Evolutionary conservation across 2,888 invertebrate species (phyloP), one percentile per base, ranked within the genome.

Genomic region (Laothoe populi): DNA sequence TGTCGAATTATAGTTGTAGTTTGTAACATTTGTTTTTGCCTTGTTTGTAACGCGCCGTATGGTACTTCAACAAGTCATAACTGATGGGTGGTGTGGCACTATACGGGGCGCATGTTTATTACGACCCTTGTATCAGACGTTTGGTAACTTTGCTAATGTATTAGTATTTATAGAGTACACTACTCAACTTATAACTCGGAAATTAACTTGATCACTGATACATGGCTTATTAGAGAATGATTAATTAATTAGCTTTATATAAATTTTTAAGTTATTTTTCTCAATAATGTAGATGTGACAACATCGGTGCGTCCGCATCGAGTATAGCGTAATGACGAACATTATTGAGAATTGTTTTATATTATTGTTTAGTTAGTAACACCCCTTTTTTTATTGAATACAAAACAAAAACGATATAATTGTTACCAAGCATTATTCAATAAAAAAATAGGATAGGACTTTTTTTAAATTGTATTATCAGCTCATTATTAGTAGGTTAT

Each of bases 361-460:
- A 82, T 82, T 81, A 82, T 84, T 87, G 79, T 88, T 90, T 90
- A 89, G 86, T 89, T 88, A 77, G 74, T 72, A 53, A 62, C 42
- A 53, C 82, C 81, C 79, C n/a, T n/a, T n/a, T 83, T 88, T 89
- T 91, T 90, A 90, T 92, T 90, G 88, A 90, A 90, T 89, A 87
- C 86, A 82, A 87, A 89, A 87, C 86, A 82, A 87, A 89, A 85
- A 87, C 86, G 82, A 86, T 89, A 84, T 90, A 83, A 90, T 90
- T 92, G 92, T 92, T 92, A 92, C 92, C 92, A 92, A 86, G 88
- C 88, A 90, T 90, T 92, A 90, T 92, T 92, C 91, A 91, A 90
- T 90, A 86, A 92, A 53, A 53, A 87, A 87, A 82, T 90, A 90
- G 90, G 84, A 70, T 90, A 90, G 86, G 82, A 79, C 79, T 90